phyloP scores from a whole-genome alignment of 2,113 vertebrate species.

The Elaphurus davidianus region DNA sequence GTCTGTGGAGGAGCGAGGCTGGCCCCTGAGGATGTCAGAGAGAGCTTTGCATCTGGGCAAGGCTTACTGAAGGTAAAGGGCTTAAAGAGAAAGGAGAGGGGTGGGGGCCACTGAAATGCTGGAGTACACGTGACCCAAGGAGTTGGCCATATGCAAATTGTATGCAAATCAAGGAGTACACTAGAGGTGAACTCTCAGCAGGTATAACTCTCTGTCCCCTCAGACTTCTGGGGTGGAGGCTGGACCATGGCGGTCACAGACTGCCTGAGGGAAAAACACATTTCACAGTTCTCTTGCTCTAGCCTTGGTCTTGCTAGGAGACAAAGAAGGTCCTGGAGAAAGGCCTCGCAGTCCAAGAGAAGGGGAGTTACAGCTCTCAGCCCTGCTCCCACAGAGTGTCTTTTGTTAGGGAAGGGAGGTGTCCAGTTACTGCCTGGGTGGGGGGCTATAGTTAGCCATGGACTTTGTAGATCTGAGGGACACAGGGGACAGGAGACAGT shows the following conservation, averaged over 20 bases:
- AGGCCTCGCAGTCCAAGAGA: background rate
- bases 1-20: background rate
- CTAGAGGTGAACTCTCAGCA: background rate
- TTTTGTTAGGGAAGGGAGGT: background rate
- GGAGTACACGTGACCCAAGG: accelerated
- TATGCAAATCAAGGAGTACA: background rate
- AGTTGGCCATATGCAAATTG: background rate
- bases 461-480: background rate
- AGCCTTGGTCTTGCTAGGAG: background rate
- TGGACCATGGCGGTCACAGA: background rate
- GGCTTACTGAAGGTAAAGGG: background rate
- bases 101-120: no score
- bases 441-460: constrained; percentile 60
- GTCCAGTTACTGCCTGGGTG: constrained; percentile 44
- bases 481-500: background rate
- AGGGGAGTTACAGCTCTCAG: background rate
- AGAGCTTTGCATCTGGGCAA: background rate
- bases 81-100: background rate
- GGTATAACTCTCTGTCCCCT: background rate
- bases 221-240: background rate
- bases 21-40: background rate
- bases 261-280: background rate
- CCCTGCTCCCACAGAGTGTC: background rate
- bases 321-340: background rate
- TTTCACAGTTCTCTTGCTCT: background rate